Evolutionary conservation across 2,113 vertebrate genomes (phyloP).

Genomic region (Hippocampus abdominalis): DNA sequence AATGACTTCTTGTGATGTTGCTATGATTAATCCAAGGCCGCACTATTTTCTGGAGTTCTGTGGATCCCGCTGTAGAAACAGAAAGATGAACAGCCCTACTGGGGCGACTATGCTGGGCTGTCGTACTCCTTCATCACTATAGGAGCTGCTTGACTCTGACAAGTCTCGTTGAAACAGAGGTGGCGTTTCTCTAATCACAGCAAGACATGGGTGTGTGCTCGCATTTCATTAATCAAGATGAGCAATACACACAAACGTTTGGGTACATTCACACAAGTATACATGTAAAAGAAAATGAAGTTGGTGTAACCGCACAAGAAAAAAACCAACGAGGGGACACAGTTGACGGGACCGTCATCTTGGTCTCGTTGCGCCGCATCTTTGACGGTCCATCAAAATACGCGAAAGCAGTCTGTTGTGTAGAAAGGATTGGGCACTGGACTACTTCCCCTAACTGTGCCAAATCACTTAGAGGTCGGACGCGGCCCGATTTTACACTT

Average conservation of each 20-base stretch:
- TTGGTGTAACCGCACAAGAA: neutral
- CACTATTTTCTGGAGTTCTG: slow-evolving; percentile 10
- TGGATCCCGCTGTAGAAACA: slow-evolving; percentile 19
- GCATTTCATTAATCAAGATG: slow-evolving; percentile 32
- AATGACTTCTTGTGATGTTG: slow-evolving; percentile 50
- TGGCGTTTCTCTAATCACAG: slow-evolving; percentile 45
- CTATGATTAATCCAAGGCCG: slow-evolving; percentile 53
- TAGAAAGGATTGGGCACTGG: too few relatives aligned
- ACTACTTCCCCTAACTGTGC: too few relatives aligned
- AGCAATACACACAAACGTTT: slow-evolving; percentile 27
- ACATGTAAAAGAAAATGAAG: neutral
- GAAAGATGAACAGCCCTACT: slow-evolving; percentile 56
- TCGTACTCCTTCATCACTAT: slow-evolving; percentile 54
- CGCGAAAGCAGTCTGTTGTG: too few relatives aligned
- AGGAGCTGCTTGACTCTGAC: slow-evolving; percentile 48
- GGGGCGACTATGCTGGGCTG: slow-evolving; percentile 41
- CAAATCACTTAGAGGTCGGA: too few relatives aligned
- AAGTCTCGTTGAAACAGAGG: slow-evolving; percentile 39
- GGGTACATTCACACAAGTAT: slow-evolving; percentile 24
- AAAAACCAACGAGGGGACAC: too few relatives aligned
- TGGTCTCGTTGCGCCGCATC: too few relatives aligned
- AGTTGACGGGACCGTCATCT: neutral
- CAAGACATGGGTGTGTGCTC: slow-evolving; percentile 27
- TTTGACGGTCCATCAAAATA: too few relatives aligned
- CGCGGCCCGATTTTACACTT: too few relatives aligned